phyloP scores from a whole-genome alignment of 2,888 invertebrate species.

The Pyrocoelia pectoralis region DNA sequence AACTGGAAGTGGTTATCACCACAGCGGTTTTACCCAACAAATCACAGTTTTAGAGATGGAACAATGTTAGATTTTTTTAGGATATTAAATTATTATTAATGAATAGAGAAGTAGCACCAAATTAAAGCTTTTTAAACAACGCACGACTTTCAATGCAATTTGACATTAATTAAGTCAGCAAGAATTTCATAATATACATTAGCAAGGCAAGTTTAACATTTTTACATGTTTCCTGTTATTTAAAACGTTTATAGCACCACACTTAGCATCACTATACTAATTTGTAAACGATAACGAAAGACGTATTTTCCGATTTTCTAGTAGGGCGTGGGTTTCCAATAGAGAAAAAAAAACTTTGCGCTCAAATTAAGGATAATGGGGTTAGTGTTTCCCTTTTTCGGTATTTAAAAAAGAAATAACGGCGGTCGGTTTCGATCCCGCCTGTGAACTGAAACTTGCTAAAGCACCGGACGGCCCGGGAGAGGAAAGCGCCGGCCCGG shows the following conservation, averaged over 20 bases:
- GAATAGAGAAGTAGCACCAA: conserved; percentile 25
- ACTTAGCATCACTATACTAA: conserved; percentile 3
- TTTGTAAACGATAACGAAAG: neutral
- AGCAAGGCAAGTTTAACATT: conserved; percentile 8
- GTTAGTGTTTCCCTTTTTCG: conserved; percentile 10
- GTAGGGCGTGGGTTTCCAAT: neutral
- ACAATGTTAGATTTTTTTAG: neutral
- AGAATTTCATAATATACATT: neutral
- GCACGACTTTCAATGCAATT: neutral
- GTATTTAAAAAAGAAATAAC: conserved; percentile 38
- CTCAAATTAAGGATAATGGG: neutral
- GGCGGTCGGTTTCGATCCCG: conserved; percentile 53
- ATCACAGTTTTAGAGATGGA: conserved; percentile 28
- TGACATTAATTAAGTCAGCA: neutral
- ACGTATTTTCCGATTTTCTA: neutral
- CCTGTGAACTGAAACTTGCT: conserved; percentile 52
- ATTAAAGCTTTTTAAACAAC: conserved; percentile 25
- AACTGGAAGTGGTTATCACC: conserved; percentile 31
- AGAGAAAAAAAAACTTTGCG: neutral
- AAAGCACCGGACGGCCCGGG: conserved; percentile 56
- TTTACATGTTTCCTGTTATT: conserved; percentile 1
- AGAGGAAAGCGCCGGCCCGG: conserved; percentile 64
- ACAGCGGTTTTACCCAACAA: conserved; percentile 22
- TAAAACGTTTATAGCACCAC: conserved; percentile 6
- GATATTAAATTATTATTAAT: neutral